Evolutionary conservation across 2,797 vertebrate species (phyloP), one percentile per base, ranked within the genome.

Genomic region (Dicrostonyx torquatus): DNA sequence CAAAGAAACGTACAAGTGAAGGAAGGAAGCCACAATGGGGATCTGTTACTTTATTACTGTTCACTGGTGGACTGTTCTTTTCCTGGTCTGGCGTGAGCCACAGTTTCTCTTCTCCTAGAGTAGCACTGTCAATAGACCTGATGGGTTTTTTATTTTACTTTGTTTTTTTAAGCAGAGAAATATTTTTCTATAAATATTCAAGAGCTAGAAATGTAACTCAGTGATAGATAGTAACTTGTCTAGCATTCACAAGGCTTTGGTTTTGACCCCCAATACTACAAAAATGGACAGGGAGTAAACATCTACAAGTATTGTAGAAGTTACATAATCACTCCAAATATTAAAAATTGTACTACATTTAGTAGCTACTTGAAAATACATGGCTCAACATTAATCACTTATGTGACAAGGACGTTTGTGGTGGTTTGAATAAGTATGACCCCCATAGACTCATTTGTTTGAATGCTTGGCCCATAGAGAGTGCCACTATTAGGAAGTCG

Each of bases 151-250:
- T 70, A 70, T 72, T 88, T 94, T 73, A 72, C 40, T 95, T 96
- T 86, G 83, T 78, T 83, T 97, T 86, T 37, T 93, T 94, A 93
- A 80, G 24, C 80, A 93, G 64, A 88, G 90, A 92, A 22, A 90
- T 66, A 75, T 92, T 24, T 89, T 87, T 75, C 48, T 80, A 96
- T 91, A 80, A 80, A 58, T 58, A 14, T 64, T 31, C 12, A 34
- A 15, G 60, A 34, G 2, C 18, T 90, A 50, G 8, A 43, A 37
- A 58, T 90, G 29, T 45, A 58, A 58, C 26, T 72, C 7, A 17
- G 18, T 70, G 48, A 53, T 43, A 58, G 24, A 66, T 43, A 58
- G 34, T 53, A 70, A 79, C 4, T 53, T 70, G 11, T 50, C n/a
- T 55, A 68, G 88, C 18, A 43, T 55, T 53, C 18, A 43, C 40